Percentiles rank a stretch among this genome's conserved stretches.
Conservation (phyloP, 1,140 invertebrate species). For the Megalopta genalis region DNA sequence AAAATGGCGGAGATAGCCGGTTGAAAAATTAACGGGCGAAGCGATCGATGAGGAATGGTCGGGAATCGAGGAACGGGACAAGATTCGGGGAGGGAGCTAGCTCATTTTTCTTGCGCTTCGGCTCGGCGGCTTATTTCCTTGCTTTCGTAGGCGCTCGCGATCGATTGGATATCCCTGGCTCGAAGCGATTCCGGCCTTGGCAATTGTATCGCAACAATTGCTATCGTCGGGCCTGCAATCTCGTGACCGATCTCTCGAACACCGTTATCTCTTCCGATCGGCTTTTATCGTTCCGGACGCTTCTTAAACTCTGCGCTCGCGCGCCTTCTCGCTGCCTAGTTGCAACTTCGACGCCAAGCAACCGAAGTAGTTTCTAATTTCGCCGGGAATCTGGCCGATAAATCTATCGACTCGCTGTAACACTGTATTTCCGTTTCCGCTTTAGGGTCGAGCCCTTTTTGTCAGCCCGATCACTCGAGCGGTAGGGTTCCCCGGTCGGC, state of each 20-base stretch:
- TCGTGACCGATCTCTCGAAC: conserved; percentile 16
- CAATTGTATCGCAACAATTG: conserved; percentile 47
- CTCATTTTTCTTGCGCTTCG: conserved; percentile 1
- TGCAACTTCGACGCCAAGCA: not conserved
- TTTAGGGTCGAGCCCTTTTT: no score
- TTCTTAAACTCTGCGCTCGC: conserved; percentile 21
- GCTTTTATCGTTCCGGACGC: conserved; percentile 14
- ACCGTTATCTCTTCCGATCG: conserved; percentile 6
- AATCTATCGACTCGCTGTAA: not conserved
- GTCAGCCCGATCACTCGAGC: no score
- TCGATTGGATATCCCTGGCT: conserved; percentile 47
- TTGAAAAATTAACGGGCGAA: not conserved
- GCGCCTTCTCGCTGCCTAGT: not conserved
- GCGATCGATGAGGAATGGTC: not conserved
- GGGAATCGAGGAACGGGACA: not conserved
- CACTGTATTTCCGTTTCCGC: no score
- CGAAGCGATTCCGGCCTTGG: conserved; percentile 45
- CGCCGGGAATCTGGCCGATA: not conserved
- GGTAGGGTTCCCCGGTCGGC: no score
- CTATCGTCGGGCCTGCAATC: conserved; percentile 26
- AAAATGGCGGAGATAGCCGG: no score
- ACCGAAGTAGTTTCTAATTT: not conserved
- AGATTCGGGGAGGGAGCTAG: not conserved
- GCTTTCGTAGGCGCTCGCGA: conserved; percentile 10
- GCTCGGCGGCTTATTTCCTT: conserved; percentile 24